Evolutionary conservation across 2,113 vertebrate species (phyloP).

Genomic region (Sander vitreus): DNA sequence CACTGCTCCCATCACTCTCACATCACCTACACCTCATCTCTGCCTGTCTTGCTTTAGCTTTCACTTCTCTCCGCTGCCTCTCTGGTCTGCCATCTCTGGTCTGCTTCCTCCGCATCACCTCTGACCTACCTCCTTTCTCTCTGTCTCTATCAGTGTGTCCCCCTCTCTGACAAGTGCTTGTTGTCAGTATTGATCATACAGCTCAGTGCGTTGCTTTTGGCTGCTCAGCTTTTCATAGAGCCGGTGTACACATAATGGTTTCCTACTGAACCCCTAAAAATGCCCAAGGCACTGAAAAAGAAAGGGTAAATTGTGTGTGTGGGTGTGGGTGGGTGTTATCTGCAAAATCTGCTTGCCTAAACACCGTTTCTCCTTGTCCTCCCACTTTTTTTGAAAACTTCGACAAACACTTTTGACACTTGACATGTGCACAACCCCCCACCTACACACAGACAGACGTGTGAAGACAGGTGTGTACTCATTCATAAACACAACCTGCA

Average conservation of each 20-base stretch:
- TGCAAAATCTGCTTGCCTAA: not conserved
- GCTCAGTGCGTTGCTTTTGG: conserved; percentile 32
- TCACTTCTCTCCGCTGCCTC: not conserved
- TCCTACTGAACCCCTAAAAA: conserved; percentile 22
- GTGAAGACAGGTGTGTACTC: not conserved
- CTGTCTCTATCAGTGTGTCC: not conserved
- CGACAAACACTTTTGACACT: not conserved
- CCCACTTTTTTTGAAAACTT: not conserved
- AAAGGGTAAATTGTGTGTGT: not conserved
- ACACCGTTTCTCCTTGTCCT: not conserved
- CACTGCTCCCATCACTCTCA: not conserved
- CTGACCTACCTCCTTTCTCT: not conserved
- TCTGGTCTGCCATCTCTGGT: not conserved
- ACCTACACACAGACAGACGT: not conserved
- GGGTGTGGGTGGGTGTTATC: not conserved
- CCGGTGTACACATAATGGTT: conserved; percentile 5
- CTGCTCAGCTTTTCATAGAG: conserved; percentile 34
- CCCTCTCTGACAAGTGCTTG: not conserved
- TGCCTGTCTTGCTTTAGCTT: not conserved
- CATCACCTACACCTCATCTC: not conserved
- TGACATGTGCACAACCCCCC: not conserved
- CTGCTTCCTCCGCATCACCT: not conserved
- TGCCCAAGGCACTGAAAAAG: conserved; percentile 18
- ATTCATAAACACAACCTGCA: not conserved
- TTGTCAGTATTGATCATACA: conserved; percentile 51